phyloP scores from a whole-genome alignment of 1,140 invertebrate species.

The Gyrodactylus salaris region DNA sequence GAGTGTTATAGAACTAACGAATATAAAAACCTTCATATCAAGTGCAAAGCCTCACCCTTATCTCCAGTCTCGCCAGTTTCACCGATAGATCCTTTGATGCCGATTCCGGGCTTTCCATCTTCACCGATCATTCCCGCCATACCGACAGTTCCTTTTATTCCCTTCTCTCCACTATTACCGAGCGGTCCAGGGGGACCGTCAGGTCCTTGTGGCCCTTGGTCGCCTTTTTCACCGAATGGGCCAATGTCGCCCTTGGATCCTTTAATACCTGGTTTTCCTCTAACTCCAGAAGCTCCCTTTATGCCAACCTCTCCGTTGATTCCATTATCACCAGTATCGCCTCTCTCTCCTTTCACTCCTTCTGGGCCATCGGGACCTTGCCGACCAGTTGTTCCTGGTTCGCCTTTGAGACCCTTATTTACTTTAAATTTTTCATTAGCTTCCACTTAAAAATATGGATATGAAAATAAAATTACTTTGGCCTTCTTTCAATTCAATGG shows the following conservation, averaged over 20 bases:
- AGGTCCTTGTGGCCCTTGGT: background rate
- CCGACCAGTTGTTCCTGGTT: background rate
- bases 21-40: too few species aligned
- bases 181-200: background rate
- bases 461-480: too few species aligned
- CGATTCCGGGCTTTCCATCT: background rate
- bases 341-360: background rate
- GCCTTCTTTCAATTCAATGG: too few species aligned
- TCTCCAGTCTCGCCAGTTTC: background rate
- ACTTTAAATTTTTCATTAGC: too few species aligned
- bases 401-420: background rate
- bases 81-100: background rate
- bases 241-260: background rate
- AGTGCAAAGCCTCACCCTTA: background rate
- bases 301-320: background rate
- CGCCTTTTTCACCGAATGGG: background rate
- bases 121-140: background rate
- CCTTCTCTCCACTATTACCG: constrained; percentile 2
- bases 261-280: background rate
- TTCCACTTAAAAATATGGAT: too few species aligned
- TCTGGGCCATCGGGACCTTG: background rate
- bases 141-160: background rate
- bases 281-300: background rate
- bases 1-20: too few species aligned
- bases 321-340: background rate